Evolutionary conservation across 2,888 invertebrate species (phyloP), one percentile per base, ranked within the genome.

Genomic region (Metacarcinus magister): DNA sequence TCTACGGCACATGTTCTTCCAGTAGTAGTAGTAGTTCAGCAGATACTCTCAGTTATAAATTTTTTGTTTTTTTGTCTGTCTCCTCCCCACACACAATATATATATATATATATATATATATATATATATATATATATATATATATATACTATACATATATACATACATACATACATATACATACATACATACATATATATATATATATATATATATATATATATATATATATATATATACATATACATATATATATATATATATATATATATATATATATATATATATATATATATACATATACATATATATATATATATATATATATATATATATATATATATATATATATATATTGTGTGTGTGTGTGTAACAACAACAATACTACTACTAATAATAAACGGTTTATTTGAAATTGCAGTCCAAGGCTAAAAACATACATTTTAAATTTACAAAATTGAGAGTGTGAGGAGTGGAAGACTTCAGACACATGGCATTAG

Each of bases 51-150:
- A 39, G 39, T 1, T 39, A 39, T 39, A 39, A 89, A 4, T 0
- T 89, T 0, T 89, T 23, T 89, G 19, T 89, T 23, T n/a, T 16
- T 89, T 23, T 89, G 19, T 89, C 13, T n/a, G 2, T 89, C 13
- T 89, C 28, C 3, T 2, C 67, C 67, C 67, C 1, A 67, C 67
- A 32, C 13, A 32, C 32, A 87, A 87, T 87, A 87, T 87, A 87
- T 87, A 87, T 87, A 87, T 87, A 87, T 87, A 87, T 87, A 87
- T 87, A 87, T 87, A 87, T 87, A 87, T 87, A 87, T 87, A 87
- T 87, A 87, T 87, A 16, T 16, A 8, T n/a, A 16, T 87, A 87
- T 23, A 89, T 7, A 32, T 90, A 43, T 32, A 43, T 90, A 43
- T 19, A 39, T 90, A 43, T 90, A 39, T 90, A 43, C 19, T 67